Evolutionary conservation across 2,888 invertebrate species (phyloP).

Genomic region (Catocala nupta): DNA sequence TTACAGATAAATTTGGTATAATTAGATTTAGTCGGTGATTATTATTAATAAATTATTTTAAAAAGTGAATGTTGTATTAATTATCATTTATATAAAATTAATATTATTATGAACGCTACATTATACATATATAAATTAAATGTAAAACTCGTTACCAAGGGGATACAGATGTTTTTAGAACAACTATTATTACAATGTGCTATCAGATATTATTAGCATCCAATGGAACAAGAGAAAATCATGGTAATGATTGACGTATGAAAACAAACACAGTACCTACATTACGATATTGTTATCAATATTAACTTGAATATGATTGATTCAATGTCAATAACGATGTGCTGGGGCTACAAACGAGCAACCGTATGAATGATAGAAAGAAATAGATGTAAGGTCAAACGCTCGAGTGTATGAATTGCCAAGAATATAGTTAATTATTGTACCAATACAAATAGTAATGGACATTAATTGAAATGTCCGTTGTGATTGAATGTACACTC

Average conservation of each 20-base stretch:
- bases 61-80: too few species aligned
- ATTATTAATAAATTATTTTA: neutral
- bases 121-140: neutral
- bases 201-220: neutral
- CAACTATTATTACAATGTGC: neutral
- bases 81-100: too few species aligned
- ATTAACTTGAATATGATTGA: slow-evolving; percentile 14
- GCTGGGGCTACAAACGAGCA: slow-evolving; percentile 1
- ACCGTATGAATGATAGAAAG: slow-evolving; percentile 35
- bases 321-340: slow-evolving; percentile 15
- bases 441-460: slow-evolving; percentile 32
- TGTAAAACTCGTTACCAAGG: neutral
- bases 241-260: slow-evolving; percentile 31
- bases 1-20: neutral
- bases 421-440: slow-evolving; percentile 44
- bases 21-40: neutral
- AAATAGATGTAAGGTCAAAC: slow-evolving; percentile 34
- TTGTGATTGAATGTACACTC: slow-evolving; percentile 36
- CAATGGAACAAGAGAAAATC: neutral
- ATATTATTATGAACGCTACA: neutral
- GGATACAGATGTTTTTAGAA: neutral
- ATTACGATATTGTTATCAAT: slow-evolving; percentile 35
- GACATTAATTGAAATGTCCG: slow-evolving; percentile 43
- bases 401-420: slow-evolving; percentile 38
- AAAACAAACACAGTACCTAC: slow-evolving; percentile 26